These are phyloP conservation scores for Notoglanidium macrostoma DNA, from an alignment of 2,797 vertebrate species.

Conservation along the genomic window DNA sequence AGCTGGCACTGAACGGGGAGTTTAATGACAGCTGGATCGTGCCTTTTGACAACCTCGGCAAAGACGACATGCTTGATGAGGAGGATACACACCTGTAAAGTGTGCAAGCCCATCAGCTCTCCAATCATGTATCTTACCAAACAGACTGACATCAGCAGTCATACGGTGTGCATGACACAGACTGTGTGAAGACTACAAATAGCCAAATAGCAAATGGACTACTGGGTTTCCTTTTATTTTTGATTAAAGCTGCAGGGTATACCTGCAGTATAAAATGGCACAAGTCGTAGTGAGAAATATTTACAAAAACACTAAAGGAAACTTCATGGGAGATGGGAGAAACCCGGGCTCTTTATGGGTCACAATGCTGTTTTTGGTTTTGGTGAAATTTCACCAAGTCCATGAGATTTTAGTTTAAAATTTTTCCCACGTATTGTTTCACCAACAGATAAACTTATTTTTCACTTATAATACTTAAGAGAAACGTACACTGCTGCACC, in stretches of 20 bases:
- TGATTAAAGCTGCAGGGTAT: slow-evolving; percentile 11
- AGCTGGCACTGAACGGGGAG: slow-evolving; percentile 83
- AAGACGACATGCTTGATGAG: slow-evolving; percentile 86
- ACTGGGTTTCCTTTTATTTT: slow-evolving; percentile 18
- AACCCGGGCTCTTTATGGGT: neutral
- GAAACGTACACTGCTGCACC: slow-evolving; percentile 33
- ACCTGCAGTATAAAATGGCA: slow-evolving; percentile 21
- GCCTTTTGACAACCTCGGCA: slow-evolving; percentile 88
- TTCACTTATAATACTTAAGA: neutral
- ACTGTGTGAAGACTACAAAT: slow-evolving; percentile 20
- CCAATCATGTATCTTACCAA: neutral
- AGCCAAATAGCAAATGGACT: slow-evolving; percentile 9
- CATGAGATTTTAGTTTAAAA: neutral
- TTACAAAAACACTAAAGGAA: neutral
- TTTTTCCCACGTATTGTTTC: neutral
- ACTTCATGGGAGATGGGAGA: neutral
- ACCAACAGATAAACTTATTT: neutral
- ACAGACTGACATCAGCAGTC: neutral
- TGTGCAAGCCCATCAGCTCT: neutral
- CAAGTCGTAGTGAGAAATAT: neutral
- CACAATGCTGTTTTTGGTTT: neutral
- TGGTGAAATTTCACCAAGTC: neutral
- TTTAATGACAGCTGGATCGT: slow-evolving; percentile 96
- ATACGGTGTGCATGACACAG: neutral
- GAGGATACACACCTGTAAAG: slow-evolving; percentile 95